phyloP scores from a whole-genome alignment of 2,888 invertebrate species.

The Thalpophila matura region DNA sequence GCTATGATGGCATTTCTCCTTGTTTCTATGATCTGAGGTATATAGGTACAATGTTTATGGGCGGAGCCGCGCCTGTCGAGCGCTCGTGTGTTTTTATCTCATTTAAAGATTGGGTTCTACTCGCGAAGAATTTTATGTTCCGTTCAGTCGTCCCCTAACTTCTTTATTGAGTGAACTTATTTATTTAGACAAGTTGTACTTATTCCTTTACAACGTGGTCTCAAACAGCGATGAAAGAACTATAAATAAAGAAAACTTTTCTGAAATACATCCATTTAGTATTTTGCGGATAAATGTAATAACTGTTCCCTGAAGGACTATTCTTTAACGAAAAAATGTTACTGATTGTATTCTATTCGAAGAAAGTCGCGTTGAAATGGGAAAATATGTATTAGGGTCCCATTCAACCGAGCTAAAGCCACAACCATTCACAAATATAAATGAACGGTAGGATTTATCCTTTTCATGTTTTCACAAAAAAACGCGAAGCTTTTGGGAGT shows the following conservation, averaged over 20 bases:
- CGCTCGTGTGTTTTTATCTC: conserved; percentile 28
- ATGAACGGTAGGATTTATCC: conserved; percentile 35
- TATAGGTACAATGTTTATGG: no score
- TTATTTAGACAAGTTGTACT: conserved; percentile 45
- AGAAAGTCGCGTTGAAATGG: conserved; percentile 37
- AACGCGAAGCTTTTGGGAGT: conserved; percentile 23
- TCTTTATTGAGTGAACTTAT: conserved; percentile 49
- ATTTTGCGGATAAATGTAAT: conserved; percentile 34
- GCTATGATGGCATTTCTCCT: no score
- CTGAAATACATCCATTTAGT: conserved; percentile 20
- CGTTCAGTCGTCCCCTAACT: conserved; percentile 36
- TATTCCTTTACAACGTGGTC: conserved; percentile 32
- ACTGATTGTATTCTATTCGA: conserved; percentile 39
- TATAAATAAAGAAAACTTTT: conserved; percentile 30
- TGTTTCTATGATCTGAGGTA: no score
- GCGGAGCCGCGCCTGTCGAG: conserved; percentile 1
- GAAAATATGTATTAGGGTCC: conserved; percentile 46
- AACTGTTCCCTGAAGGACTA: conserved; percentile 17
- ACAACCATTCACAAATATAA: conserved; percentile 46
- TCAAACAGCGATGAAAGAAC: conserved; percentile 16
- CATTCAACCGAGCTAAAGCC: conserved; percentile 25
- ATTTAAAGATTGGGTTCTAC: conserved; percentile 38
- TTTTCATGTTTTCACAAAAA: conserved; percentile 29
- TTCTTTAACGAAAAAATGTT: conserved; percentile 40
- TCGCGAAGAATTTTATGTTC: conserved; percentile 37